Conservation (phyloP, 2,113 vertebrate species). For the Rhombomys opimus region DNA sequence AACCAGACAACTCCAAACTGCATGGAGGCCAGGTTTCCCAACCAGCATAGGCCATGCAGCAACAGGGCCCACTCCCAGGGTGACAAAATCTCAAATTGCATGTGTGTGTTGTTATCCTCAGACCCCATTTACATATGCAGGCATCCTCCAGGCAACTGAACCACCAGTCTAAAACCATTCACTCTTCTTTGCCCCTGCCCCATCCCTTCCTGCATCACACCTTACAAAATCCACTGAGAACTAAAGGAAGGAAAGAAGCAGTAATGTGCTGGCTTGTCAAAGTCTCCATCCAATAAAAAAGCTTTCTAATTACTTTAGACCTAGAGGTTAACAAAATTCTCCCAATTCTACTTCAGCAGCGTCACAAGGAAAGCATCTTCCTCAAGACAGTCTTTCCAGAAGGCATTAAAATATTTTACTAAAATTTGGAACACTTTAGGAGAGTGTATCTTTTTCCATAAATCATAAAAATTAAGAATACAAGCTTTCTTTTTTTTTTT, state of each 20-base stretch:
- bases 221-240: not conserved
- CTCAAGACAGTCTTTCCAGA: not conserved
- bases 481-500: not conserved
- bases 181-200: not conserved
- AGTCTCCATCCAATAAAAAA: not conserved
- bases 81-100: accelerated
- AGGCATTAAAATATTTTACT: not conserved
- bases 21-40: not conserved
- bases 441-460: not conserved
- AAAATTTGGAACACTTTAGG: not conserved
- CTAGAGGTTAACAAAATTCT: too few relatives aligned
- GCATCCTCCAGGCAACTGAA: accelerated
- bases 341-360: not conserved
- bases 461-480: not conserved
- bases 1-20: not conserved
- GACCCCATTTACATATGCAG: accelerated
- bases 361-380: not conserved
- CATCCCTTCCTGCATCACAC: not conserved
- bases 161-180: accelerated
- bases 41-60: not conserved
- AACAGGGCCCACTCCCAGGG: not conserved
- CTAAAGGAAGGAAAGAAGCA: too few relatives aligned
- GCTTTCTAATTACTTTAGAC: accelerated
- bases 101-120: accelerated
- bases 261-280: accelerated